These are phyloP conservation scores for Idaea biselata DNA, from an alignment of 2,888 invertebrate genomes.

Conservation along the genomic window DNA sequence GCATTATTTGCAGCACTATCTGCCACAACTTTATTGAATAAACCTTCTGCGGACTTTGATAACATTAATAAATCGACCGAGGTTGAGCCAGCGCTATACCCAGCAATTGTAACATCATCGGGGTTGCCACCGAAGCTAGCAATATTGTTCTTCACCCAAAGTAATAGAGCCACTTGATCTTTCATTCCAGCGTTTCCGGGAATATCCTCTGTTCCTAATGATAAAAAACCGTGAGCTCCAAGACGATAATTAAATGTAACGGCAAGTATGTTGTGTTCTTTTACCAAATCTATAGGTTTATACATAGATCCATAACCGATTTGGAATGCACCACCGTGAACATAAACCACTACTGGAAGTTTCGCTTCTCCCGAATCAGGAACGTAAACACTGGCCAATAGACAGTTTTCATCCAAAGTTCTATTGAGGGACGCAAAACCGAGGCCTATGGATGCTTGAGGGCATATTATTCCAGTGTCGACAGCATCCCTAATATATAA, in stretches of 20 bases:
- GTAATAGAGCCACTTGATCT: slow-evolving; percentile 54
- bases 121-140: slow-evolving; percentile 58
- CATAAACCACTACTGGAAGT: slow-evolving; percentile 58
- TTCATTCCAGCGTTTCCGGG: slow-evolving; percentile 66
- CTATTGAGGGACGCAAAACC: not conserved
- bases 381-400: slow-evolving; percentile 54
- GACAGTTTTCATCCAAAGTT: slow-evolving; percentile 46
- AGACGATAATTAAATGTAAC: slow-evolving; percentile 56
- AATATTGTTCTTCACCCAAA: slow-evolving; percentile 55
- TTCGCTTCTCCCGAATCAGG: slow-evolving; percentile 42
- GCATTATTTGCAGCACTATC: slow-evolving; percentile 48
- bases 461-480: slow-evolving; percentile 37
- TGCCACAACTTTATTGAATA: slow-evolving; percentile 52
- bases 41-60: slow-evolving; percentile 44
- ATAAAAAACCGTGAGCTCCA: slow-evolving; percentile 52
- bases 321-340: slow-evolving; percentile 67
- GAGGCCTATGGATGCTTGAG: slow-evolving; percentile 24
- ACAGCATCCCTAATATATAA: slow-evolving; percentile 32
- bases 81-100: slow-evolving; percentile 53
- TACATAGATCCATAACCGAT: slow-evolving; percentile 45
- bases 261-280: slow-evolving; percentile 38
- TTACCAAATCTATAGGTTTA: slow-evolving; percentile 36
- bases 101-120: slow-evolving; percentile 51
- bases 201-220: slow-evolving; percentile 49
- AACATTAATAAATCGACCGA: slow-evolving; percentile 51